Percentiles rank a stretch among this genome's conserved stretches.
Evolutionary conservation across 2,888 invertebrate genomes (phyloP).

Genomic region (Noctua fimbriata): DNA sequence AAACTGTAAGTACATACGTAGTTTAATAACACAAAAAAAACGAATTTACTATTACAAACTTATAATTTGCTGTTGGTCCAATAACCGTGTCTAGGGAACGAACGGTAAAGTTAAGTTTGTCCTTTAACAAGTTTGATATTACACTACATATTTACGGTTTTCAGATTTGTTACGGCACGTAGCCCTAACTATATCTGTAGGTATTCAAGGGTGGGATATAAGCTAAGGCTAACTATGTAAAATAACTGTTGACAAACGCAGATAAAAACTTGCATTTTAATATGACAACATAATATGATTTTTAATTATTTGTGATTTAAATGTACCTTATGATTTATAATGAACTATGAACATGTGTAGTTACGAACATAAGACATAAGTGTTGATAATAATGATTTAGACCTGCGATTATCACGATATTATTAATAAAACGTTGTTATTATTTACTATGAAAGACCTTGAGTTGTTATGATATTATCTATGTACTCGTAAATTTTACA

Average conservation of each 20-base stretch:
- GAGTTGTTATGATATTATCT: constrained; percentile 22
- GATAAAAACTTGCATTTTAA: constrained; percentile 9
- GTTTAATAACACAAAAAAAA: no score
- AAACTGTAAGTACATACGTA: no score
- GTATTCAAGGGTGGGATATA: constrained; percentile 1
- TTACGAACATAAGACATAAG: constrained; percentile 30
- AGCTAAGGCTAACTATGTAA: neutral
- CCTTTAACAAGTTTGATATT: no score
- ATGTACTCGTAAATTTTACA: constrained; percentile 19
- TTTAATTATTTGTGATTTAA: constrained; percentile 35
- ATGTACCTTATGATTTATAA: constrained; percentile 36
- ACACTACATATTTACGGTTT: no score
- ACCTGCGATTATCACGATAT: constrained; percentile 8
- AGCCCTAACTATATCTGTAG: neutral
- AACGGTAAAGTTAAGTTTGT: no score
- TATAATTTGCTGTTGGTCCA: no score
- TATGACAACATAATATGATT: constrained; percentile 3
- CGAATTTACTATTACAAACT: no score
- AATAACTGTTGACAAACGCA: neutral
- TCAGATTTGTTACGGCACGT: neutral
- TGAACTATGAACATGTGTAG: constrained; percentile 10
- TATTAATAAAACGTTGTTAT: constrained; percentile 9
- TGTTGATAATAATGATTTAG: constrained; percentile 43
- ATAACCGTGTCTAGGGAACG: no score
- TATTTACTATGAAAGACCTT: constrained; percentile 24